phyloP scores from a whole-genome alignment of 2,113 vertebrate genomes.

The Lepus timidus region DNA sequence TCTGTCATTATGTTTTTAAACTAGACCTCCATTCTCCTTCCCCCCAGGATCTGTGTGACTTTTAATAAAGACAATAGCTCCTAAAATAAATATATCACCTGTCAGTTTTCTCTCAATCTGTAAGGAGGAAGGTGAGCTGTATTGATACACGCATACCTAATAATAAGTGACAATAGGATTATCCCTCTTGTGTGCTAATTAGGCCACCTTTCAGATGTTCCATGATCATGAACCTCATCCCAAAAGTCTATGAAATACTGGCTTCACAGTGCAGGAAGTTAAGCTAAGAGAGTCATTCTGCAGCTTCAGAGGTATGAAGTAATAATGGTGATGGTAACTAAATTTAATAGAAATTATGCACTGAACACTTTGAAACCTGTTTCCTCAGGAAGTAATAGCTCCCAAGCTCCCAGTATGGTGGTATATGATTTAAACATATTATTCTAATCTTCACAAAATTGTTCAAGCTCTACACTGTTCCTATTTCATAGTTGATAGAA shows the following conservation, averaged over 20 bases:
- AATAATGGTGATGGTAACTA: neutral
- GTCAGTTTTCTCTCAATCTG: neutral
- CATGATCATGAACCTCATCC: neutral
- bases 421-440: neutral
- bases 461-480: neutral
- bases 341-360: constrained; percentile 17
- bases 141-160: neutral
- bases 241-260: neutral
- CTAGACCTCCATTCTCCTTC: neutral
- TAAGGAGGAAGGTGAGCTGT: neutral
- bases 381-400: constrained; percentile 9
- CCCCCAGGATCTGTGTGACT: neutral
- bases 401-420: neutral
- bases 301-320: neutral
- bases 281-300: neutral
- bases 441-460: constrained; percentile 36
- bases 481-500: neutral
- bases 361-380: neutral
- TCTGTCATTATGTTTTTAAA: neutral
- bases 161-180: neutral
- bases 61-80: constrained; percentile 13
- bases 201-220: constrained; percentile 16
- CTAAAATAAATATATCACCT: neutral
- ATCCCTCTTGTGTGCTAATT: constrained; percentile 5
- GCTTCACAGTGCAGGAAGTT: constrained; percentile 17